These are phyloP conservation scores for Chloroclysta siterata DNA, from an alignment of 2,888 invertebrate species.

Conservation along the genomic window DNA sequence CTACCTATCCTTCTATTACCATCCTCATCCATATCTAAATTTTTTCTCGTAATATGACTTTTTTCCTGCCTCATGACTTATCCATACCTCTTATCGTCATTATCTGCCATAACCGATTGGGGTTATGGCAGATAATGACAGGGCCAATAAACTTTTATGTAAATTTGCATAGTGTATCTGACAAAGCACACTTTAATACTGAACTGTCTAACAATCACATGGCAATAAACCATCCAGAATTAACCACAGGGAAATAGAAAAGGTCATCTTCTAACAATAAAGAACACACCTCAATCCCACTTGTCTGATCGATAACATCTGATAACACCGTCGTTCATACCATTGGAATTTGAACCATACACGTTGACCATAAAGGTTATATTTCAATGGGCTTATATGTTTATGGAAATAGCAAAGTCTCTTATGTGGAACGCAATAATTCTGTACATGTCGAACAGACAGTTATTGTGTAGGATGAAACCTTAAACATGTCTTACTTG, in stretches of 20 bases:
- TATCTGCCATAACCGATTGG: too few relatives aligned
- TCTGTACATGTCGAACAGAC: constrained; percentile 45
- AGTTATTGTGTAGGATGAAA: constrained; percentile 48
- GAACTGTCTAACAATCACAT: constrained; percentile 28
- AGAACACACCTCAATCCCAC: constrained; percentile 53
- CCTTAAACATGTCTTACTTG: constrained; percentile 33
- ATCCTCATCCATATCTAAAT: too few relatives aligned
- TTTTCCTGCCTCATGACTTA: neutral
- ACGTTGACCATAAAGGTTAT: constrained; percentile 9
- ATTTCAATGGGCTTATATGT: constrained; percentile 12
- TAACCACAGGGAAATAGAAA: constrained; percentile 48
- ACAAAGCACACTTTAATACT: neutral
- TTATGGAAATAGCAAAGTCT: constrained; percentile 25
- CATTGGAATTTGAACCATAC: constrained; percentile 21
- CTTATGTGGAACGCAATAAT: constrained; percentile 39
- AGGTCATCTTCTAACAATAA: constrained; percentile 53
- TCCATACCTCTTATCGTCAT: too few relatives aligned
- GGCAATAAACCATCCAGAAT: constrained; percentile 49
- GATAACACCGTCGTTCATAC: constrained; percentile 48
- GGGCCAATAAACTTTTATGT: neutral
- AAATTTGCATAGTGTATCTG: neutral
- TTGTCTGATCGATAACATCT: constrained; percentile 56
- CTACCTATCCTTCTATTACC: too few relatives aligned
- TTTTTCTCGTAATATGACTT: neutral
- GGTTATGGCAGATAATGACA: neutral